phyloP scores from a whole-genome alignment of 2,113 vertebrate genomes.

The Thoracochromis brauschi region DNA sequence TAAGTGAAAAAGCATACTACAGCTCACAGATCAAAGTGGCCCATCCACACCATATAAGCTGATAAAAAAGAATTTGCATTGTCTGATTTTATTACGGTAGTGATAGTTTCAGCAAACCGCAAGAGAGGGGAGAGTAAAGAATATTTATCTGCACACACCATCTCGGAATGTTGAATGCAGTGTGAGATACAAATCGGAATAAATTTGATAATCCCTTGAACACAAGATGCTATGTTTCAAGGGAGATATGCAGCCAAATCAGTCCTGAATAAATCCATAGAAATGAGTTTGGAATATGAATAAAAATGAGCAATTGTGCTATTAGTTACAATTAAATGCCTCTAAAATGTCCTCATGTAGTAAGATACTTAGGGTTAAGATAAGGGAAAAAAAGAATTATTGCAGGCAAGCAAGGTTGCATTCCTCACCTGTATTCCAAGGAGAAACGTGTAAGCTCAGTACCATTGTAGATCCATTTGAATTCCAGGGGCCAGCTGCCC shows the following conservation, averaged over 20 bases:
- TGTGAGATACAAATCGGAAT: slow-evolving; percentile 42
- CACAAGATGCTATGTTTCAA: slow-evolving; percentile 43
- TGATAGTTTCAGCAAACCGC: slow-evolving; percentile 3
- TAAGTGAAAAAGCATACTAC: slow-evolving; percentile 11
- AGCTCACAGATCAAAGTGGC: slow-evolving; percentile 6
- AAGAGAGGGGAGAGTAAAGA: slow-evolving; percentile 1
- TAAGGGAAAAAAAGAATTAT: slow-evolving; percentile 2
- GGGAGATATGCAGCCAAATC: slow-evolving; percentile 53
- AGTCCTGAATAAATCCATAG: slow-evolving; percentile 64
- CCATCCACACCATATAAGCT: neutral
- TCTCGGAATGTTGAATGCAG: slow-evolving; percentile 35
- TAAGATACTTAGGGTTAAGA: slow-evolving; percentile 41
- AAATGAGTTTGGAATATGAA: slow-evolving; percentile 52
- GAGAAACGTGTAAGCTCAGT: slow-evolving; percentile 93
- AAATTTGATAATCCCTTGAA: slow-evolving; percentile 60
- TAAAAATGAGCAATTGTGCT: slow-evolving; percentile 63
- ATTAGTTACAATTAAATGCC: slow-evolving; percentile 66
- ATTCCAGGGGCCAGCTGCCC: slow-evolving; percentile 97
- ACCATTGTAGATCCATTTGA: slow-evolving; percentile 94
- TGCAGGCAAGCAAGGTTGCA: neutral
- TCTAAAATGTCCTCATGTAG: slow-evolving; percentile 50
- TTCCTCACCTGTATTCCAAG: slow-evolving; percentile 87
- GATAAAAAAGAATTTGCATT: slow-evolving; percentile 1
- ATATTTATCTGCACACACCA: slow-evolving; percentile 28
- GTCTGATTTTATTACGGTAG: slow-evolving; percentile 16